Evolutionary conservation across 2,888 invertebrate species (phyloP), one percentile per base, ranked within the genome.

Genomic region (Melolontha melolontha): DNA sequence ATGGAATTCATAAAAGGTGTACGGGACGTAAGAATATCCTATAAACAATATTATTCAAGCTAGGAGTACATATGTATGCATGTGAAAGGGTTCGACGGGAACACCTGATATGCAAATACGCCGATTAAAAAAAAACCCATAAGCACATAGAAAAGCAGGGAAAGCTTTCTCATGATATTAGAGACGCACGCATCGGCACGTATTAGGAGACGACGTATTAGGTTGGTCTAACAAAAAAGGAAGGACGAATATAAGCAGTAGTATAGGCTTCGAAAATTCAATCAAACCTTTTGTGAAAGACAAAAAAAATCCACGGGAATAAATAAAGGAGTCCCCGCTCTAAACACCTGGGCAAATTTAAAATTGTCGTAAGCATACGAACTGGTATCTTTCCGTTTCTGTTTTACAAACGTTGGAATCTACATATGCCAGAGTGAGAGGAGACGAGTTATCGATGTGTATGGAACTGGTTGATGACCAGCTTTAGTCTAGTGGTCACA

Each of bases 331-430:
- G 59, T 59, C 59, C 42, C 42, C 44, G 42, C 44, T 29, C 42
- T 22, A 59, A 44, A 59, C 59, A 59, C 59, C 59, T 59, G 59
- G 59, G 59, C 59, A 59, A 59, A 59, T 59, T 59, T 59, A 59
- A 59, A 44, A 59, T 59, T 59, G 59, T 59, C 59, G 42, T 27
- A 42, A 44, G 59, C 59, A 22, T 14, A 44, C 29, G 34, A 42
- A 27, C 44, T 8, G 27, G 17, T 29, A 29, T 59, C 42, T 22
- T 47, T 47, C 59, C 14, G 5, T 57, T 42, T 27, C 11, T 39
- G 34, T 57, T 41, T 12, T 27, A 5, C 42, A 14, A 55, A 11
- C 12, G 6, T 7, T 16, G 42, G n/a, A 34, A 34, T 34, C 27
- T 44, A 17, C 6, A 4, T 10, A 16, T 7, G 52, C 12, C 8